A percentile compares a stretch with the other conserved stretches of the same genome.
phyloP scores from a whole-genome alignment of 2,888 invertebrate species.

The Hypena proboscidalis region DNA sequence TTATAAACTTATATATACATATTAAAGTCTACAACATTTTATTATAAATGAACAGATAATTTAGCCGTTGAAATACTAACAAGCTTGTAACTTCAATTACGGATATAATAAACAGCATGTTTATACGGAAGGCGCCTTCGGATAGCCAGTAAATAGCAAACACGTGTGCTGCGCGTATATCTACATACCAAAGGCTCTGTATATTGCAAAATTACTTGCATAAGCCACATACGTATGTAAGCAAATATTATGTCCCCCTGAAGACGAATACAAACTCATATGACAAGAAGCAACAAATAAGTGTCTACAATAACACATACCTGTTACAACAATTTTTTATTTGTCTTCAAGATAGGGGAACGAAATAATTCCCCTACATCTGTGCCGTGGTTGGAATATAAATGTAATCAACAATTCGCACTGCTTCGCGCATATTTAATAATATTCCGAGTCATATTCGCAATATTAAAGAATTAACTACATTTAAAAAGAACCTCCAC shows the following conservation, averaged over 20 bases:
- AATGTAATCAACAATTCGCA: constrained; percentile 34
- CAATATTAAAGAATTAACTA: no score
- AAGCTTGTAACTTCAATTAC: no score
- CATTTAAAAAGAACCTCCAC: no score
- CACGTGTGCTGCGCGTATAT: no score
- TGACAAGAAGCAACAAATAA: constrained; percentile 16
- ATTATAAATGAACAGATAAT: no score
- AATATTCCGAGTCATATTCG: no score
- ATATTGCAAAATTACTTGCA: neutral
- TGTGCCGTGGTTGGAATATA: constrained; percentile 21
- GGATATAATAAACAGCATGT: no score
- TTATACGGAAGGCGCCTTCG: no score
- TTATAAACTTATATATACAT: no score
- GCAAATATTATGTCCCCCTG: neutral
- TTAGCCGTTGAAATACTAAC: neutral
- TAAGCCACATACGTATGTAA: neutral
- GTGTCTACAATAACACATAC: constrained; percentile 33
- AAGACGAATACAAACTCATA: constrained; percentile 5
- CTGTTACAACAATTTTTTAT: constrained; percentile 41
- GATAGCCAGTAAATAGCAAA: no score
- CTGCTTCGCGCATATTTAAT: no score
- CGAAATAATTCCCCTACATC: constrained; percentile 23
- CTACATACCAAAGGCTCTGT: neutral
- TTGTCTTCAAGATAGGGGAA: constrained; percentile 13
- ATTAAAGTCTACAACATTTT: no score